Evolutionary conservation across 1,140 invertebrate genomes (phyloP), one percentile per base, ranked within the genome.

Genomic region (Aphis craccivora): DNA sequence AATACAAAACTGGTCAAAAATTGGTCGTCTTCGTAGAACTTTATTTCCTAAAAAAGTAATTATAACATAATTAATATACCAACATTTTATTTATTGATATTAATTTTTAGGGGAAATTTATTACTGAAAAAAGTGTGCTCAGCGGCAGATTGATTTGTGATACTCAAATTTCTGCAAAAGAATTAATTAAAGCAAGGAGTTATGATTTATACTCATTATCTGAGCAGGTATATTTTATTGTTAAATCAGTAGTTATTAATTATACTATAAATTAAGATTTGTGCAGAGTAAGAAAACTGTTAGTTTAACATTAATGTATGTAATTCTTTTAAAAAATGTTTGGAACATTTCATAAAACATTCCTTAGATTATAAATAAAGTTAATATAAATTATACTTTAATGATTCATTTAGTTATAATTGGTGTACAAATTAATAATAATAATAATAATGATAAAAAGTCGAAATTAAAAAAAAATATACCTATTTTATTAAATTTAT

Each of bases 61-160:
- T 95, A 76, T 95, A 95, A 88, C 86, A 94, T 43, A 95, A 9
- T 91, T 25, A 95, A 14, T 30, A 94, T 67, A 89, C 87, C 20
- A 53, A 48, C 40, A 76, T 88, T 30, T 40, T 55, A 53, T 43
- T 81, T 45, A 18, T 37, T 93, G 1, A 1, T 43, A 25, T 90
- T 51, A 87, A 43, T 45, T 91, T 92, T 93, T 76, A 91, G 94
- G 93, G 94, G 43, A 86, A 91, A 43, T 93, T 93, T 83, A 92
- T 93, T 25, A 84, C 35, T 20, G 96, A 96, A 94, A 96, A 95
- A 93, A 95, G 96, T 93, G 95, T 96, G 6, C 96, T 96, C 94
- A 96, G 96, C 94, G 99, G 99, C 0, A 96, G 99, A 88, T 96
- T 99, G 40, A 96, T 99, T 1, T 99, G 98, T 95, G 99, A 99